Base-by-base conservation (phyloP, 2,888 invertebrate species). In the Griposia aprilina region DNA sequence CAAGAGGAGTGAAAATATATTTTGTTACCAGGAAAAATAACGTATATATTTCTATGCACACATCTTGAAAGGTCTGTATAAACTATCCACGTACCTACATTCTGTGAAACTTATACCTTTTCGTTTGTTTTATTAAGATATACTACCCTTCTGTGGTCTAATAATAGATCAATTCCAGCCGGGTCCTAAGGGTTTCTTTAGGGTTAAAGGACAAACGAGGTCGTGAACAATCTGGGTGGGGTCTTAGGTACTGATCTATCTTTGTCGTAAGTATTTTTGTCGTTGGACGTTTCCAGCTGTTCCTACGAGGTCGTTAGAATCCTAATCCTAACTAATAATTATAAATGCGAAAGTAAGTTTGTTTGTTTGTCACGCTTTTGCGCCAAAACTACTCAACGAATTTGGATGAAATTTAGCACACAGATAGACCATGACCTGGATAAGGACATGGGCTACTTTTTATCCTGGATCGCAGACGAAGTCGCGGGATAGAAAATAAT, bases 111-210 rank as follows among this genome's bases (percentile, higher is more conserved):
- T 20, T 30, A 30, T 57, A 72, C n/a, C 13, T 7, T 41, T 23
- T 30, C n/a, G 20, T 57, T 72, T 45, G 52, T 48, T 68, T 52
- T 81, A 81, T 63, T 74, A 68, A 68, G 80, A 67, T 68, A 20
- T 50, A 63, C 57, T 67, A 41, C 20, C 20, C 55, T 63, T 50
- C 11, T 13, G 55, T 3, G 48, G n/a, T 20, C 73, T 60, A 73
- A 67, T 15, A 73, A 81, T 73, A 81, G 59, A 79, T 66, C 10
- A 10, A 57, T 41, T 30, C 30, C 52, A 50, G 41, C 17, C 30
- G 15, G 15, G 41, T 26, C 2, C 67, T n/a, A 20, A 62, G 20
- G 41, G 55, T n/a, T 13, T 69, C 17, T 20, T 45, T 52, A 68
- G 65, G 65, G 82, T 52, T 26, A 68, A 7, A 45, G 55, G 45